phyloP scores from a whole-genome alignment of 1,140 invertebrate species.

The Rhysida immarginata region DNA sequence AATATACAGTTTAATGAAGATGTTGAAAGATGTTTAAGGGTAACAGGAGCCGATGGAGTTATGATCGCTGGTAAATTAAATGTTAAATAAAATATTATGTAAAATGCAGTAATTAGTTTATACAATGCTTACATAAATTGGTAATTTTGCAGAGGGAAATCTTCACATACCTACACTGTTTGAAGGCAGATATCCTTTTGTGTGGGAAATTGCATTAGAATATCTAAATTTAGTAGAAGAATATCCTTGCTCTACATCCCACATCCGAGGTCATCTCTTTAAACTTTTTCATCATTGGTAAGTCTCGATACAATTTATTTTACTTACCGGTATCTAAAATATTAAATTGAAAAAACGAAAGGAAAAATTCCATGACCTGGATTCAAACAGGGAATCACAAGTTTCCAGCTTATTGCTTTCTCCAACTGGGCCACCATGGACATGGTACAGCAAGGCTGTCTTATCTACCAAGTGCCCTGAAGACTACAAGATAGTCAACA shows the following conservation, averaged over 20 bases:
- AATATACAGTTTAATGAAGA: slow-evolving; percentile 89
- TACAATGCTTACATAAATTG: slow-evolving; percentile 42
- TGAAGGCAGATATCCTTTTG: slow-evolving; percentile 46
- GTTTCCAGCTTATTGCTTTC: too few species aligned
- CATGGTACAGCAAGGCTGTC: too few species aligned
- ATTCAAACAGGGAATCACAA: too few species aligned
- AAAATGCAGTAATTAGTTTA: slow-evolving; percentile 1
- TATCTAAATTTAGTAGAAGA: slow-evolving; percentile 69
- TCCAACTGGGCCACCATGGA: too few species aligned
- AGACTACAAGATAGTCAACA: too few species aligned
- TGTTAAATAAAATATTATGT: slow-evolving; percentile 8
- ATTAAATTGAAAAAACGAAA: too few species aligned
- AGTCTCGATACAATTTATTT: too few species aligned
- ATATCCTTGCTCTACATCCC: slow-evolving; percentile 80
- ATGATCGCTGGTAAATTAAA: slow-evolving; percentile 37
- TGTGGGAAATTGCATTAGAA: slow-evolving; percentile 77
- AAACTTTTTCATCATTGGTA: slow-evolving; percentile 93
- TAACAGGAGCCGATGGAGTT: slow-evolving; percentile 67
- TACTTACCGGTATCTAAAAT: background rate
- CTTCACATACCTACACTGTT: slow-evolving; percentile 90
- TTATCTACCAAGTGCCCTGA: too few species aligned
- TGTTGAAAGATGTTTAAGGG: slow-evolving; percentile 63
- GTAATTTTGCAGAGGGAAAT: slow-evolving; percentile 90
- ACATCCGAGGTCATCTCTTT: slow-evolving; percentile 85
- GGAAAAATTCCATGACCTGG: too few species aligned